Conservation (phyloP, 2,113 vertebrate genomes). For the Myxocyprinus asiaticus region DNA sequence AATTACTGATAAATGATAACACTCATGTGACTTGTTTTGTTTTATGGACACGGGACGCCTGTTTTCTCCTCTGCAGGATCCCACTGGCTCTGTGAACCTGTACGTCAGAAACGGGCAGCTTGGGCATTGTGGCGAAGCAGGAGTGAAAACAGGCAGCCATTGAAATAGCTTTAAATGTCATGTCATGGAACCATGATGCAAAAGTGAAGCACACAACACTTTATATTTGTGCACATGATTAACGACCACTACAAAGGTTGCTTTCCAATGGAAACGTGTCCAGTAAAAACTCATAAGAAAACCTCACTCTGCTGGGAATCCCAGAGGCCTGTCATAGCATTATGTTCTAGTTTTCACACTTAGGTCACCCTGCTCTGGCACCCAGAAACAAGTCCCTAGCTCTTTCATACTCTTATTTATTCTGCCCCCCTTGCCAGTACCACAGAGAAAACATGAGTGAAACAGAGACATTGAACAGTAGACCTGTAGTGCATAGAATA, state of each 20-base stretch:
- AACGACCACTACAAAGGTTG: conserved; percentile 43
- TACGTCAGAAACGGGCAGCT: conserved; percentile 31
- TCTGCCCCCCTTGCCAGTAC: neutral
- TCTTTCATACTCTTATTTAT: conserved; percentile 14
- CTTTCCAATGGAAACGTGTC: conserved; percentile 47
- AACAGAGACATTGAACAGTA: neutral
- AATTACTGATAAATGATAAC: neutral
- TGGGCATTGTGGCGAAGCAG: conserved; percentile 21
- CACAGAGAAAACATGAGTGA: conserved; percentile 5
- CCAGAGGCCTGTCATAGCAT: conserved; percentile 46
- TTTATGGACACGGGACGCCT: conserved; percentile 6
- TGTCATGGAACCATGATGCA: conserved; percentile 46
- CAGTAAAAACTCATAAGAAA: conserved; percentile 54
- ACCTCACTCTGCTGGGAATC: conserved; percentile 44
- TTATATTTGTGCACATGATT: conserved; percentile 52
- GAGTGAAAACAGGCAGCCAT: conserved; percentile 42
- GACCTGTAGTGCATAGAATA: conserved; percentile 11
- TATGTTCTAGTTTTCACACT: conserved; percentile 53
- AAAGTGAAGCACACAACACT: conserved; percentile 31
- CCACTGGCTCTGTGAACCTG: conserved; percentile 28
- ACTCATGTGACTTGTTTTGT: neutral
- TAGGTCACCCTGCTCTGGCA: conserved; percentile 54
- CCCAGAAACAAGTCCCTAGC: neutral
- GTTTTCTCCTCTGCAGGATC: conserved; percentile 36
- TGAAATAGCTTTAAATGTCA: conserved; percentile 54